Conservation (phyloP, 2,888 invertebrate genomes). For the Deilephila porcellus region DNA sequence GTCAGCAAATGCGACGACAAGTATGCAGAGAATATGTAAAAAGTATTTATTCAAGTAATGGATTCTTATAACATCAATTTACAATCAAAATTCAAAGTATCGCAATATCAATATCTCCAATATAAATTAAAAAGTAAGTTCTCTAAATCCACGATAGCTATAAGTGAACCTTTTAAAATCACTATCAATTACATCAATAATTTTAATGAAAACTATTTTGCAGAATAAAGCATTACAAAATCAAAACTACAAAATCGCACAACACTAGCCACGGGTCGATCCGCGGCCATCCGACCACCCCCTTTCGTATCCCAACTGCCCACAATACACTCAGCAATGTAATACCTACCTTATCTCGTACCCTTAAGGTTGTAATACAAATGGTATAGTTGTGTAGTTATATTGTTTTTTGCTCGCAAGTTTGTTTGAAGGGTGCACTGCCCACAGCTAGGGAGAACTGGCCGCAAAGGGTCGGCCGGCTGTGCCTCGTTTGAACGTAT, state of each 20-base stretch:
- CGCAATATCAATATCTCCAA: no score
- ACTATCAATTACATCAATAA: neutral
- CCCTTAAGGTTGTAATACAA: constrained; percentile 49
- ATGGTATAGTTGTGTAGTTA: constrained; percentile 51
- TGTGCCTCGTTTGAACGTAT: constrained; percentile 65
- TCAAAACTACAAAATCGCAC: constrained; percentile 78
- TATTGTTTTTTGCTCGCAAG: constrained; percentile 70
- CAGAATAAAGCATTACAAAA: constrained; percentile 49
- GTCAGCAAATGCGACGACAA: no score
- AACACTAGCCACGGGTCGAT: constrained; percentile 78
- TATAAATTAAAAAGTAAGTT: no score
- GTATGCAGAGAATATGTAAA: no score
- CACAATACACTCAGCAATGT: constrained; percentile 49
- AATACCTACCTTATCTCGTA: constrained; percentile 38
- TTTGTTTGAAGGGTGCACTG: constrained; percentile 79
- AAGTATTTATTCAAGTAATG: no score
- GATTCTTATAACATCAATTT: no score
- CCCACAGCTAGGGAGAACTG: constrained; percentile 81
- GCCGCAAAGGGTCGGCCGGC: constrained; percentile 80
- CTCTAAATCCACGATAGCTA: no score
- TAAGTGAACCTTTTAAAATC: neutral
- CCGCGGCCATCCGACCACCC: constrained; percentile 70
- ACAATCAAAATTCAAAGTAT: no score
- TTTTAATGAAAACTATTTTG: neutral
- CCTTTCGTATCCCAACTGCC: constrained; percentile 68